Percentiles rank a stretch among this genome's conserved stretches.
These are phyloP conservation scores for Monoplex corrugatus DNA, from an alignment of 2,888 invertebrate species.

Conservation along the genomic window DNA sequence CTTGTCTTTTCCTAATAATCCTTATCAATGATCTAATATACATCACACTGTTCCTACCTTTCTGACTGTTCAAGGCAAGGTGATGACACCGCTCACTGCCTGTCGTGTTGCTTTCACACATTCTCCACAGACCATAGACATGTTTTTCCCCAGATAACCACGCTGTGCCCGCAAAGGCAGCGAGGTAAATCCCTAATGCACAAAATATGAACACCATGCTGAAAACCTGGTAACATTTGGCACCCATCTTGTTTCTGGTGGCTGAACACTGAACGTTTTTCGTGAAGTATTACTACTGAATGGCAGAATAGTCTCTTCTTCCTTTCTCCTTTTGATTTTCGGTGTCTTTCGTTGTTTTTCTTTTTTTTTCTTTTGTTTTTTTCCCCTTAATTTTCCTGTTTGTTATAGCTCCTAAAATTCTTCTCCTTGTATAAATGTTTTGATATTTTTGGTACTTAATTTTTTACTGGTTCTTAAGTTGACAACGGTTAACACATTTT, in stretches of 20 bases:
- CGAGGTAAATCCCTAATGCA: background rate
- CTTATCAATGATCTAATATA: too few species aligned
- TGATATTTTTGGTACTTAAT: too few species aligned
- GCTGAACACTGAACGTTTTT: too few species aligned
- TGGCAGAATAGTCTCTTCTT: background rate
- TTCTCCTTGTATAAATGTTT: too few species aligned
- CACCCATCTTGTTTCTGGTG: background rate
- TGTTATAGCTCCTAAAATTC: background rate
- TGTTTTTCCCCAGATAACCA: background rate
- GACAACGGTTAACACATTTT: too few species aligned
- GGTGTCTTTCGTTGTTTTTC: background rate
- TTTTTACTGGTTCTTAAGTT: too few species aligned
- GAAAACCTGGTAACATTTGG: background rate
- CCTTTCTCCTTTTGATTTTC: background rate
- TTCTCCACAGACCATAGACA: conserved; percentile 28
- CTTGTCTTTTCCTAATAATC: too few species aligned
- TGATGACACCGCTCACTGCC: background rate
- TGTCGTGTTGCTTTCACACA: conserved; percentile 18
- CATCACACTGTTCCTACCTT: background rate
- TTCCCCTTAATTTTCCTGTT: background rate
- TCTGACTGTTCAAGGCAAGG: background rate
- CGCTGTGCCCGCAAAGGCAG: background rate
- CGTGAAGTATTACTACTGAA: background rate
- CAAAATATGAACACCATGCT: background rate
- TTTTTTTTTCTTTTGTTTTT: background rate